Evolutionary conservation across 2,113 vertebrate species (phyloP), one percentile per base, ranked within the genome.

Genomic region (Ictalurus punctatus): DNA sequence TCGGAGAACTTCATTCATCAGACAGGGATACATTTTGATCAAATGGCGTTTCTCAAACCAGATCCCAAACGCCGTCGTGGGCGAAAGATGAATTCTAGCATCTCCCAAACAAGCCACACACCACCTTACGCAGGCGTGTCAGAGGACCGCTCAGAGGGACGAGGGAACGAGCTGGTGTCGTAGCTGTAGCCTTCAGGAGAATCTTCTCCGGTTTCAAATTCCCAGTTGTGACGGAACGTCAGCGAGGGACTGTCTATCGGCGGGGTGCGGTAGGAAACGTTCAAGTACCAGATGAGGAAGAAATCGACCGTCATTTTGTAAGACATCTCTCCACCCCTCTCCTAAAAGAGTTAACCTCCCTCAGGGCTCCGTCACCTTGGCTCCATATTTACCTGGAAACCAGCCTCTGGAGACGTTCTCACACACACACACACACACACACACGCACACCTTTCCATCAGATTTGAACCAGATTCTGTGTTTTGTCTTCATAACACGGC

Each of bases 371-470:
- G 69, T 74, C 27, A 27, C 48, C 85, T 25, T 67, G 58, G 81
- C 34, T 83, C 34, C 59, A 63, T 37, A 37, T 25, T 63, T 85
- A 17, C 85, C 37, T 87, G 81, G 91, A 90, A 91, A 91, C 85
- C 67, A 34, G 74, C 80, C 87, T 71, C 78, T 63, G 16, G 74
- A 78, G 91, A 85, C 48, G 1, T 21, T 30, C 86, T 27, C 37
- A 25, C 54, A 4, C 54, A 80, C 78, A 30, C n/a, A 34, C 48
- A 61, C 80, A 61, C n/a, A n/a, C 37, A 25, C 54, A 4, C 54
- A 80, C 78, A 30, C n/a, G 21, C 48, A 61, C 34, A 44, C 4
- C 1, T 23, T 37, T 34, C 19, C 58, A 63, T 58, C n/a, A 79
- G 44, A 54, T 54, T n/a, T 27, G 78, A 73, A 87, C 69, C 80